These are phyloP conservation scores for Scotopteryx bipunctaria DNA, from an alignment of 2,888 invertebrate genomes.

Conservation along the genomic window DNA sequence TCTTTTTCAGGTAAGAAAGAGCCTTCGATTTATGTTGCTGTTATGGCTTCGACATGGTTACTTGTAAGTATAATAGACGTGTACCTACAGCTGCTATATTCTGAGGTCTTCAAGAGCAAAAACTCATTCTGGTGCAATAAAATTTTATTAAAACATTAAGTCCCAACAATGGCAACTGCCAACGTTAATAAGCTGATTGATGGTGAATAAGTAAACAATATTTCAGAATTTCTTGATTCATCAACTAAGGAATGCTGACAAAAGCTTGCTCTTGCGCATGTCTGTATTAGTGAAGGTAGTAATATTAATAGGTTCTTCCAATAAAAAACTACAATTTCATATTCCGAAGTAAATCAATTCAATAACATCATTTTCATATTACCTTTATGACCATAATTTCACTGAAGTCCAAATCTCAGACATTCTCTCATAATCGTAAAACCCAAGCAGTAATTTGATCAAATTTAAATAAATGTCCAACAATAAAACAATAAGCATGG, in stretches of 20 bases:
- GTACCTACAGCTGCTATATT: conserved; percentile 10
- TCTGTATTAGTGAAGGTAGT: neutral
- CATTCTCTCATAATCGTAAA: conserved; percentile 46
- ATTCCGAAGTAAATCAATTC: conserved; percentile 31
- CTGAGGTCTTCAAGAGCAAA: neutral
- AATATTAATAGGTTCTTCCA: neutral
- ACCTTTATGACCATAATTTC: conserved; percentile 31
- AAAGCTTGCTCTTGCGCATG: neutral
- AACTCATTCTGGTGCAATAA: conserved; percentile 21
- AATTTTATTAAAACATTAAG: conserved; percentile 24
- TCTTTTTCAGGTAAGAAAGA: conserved; percentile 63
- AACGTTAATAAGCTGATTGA: neutral
- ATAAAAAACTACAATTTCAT: conserved; percentile 17
- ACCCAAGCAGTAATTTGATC: conserved; percentile 56
- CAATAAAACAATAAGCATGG: conserved; percentile 49
- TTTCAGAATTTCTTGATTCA: neutral
- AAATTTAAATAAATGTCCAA: conserved; percentile 60
- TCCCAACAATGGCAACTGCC: neutral
- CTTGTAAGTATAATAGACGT: conserved; percentile 39
- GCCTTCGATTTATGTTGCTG: conserved; percentile 38
- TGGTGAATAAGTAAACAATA: neutral
- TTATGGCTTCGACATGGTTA: conserved; percentile 31
- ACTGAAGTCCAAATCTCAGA: conserved; percentile 37
- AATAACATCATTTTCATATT: conserved; percentile 34
- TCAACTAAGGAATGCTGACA: neutral